phyloP scores from a whole-genome alignment of 2,888 invertebrate species.

The Sabatieria punctata region DNA sequence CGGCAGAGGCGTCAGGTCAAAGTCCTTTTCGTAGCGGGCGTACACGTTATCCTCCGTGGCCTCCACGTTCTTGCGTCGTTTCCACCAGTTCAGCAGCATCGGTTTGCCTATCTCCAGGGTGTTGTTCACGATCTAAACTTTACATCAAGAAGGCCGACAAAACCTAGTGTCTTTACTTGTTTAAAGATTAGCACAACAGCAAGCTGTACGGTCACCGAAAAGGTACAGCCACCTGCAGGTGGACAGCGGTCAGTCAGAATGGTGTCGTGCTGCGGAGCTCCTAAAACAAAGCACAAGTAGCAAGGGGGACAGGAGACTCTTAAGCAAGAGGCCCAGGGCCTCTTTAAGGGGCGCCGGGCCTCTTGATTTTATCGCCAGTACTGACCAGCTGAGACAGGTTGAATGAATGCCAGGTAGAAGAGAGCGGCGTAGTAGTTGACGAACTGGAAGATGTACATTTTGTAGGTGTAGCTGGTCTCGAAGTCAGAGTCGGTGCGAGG shows the following conservation, averaged over 20 bases:
- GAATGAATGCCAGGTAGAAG: slow-evolving; percentile 84
- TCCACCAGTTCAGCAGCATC: slow-evolving; percentile 7
- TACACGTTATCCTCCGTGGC: slow-evolving; percentile 7
- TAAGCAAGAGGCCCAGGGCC: neutral
- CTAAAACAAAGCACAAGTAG: slow-evolving; percentile 2
- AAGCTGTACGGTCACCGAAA: slow-evolving; percentile 75
- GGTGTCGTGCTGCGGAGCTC: neutral
- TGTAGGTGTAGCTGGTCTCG: slow-evolving; percentile 75
- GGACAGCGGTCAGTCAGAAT: slow-evolving; percentile 48
- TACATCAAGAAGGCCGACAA: too few relatives aligned
- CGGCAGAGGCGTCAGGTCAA: slow-evolving; percentile 63
- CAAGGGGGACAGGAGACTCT: neutral
- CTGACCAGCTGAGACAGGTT: slow-evolving; percentile 1
- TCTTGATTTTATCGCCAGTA: neutral
- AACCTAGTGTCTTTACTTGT: too few relatives aligned
- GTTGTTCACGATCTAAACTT: slow-evolving; percentile 4
- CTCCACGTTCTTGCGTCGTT: slow-evolving; percentile 7
- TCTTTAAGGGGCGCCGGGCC: too few relatives aligned
- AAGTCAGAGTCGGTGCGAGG: slow-evolving; percentile 77
- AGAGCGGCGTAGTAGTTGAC: slow-evolving; percentile 92
- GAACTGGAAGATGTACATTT: slow-evolving; percentile 73
- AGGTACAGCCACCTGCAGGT: slow-evolving; percentile 71
- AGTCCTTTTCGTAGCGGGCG: slow-evolving; percentile 61
- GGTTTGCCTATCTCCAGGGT: slow-evolving; percentile 8
- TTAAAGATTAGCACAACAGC: slow-evolving; percentile 88